Percentiles rank a stretch among this genome's conserved stretches.
phyloP scores from a whole-genome alignment of 2,113 vertebrate genomes.

The Vicugna pacos region DNA sequence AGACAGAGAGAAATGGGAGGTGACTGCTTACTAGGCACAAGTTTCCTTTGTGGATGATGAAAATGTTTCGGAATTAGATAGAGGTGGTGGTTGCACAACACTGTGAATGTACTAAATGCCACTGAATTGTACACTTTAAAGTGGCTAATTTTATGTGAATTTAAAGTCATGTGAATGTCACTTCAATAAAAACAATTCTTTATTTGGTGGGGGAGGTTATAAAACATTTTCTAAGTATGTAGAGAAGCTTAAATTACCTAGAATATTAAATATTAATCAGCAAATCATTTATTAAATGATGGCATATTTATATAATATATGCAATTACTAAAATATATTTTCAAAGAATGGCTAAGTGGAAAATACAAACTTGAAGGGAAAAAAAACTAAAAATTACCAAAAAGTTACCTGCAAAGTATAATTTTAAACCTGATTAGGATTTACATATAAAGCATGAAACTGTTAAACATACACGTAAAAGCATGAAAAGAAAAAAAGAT shows the following conservation, averaged over 20 bases:
- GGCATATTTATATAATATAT: neutral
- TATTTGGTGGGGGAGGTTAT: too few species aligned
- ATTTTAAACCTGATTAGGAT: slow-evolving; percentile 8
- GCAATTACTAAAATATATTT: neutral
- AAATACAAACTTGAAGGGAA: slow-evolving; percentile 27
- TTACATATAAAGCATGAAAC: neutral
- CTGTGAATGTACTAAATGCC: neutral
- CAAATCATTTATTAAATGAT: neutral
- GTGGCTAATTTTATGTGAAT: neutral
- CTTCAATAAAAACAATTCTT: neutral
- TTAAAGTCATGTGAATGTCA: neutral
- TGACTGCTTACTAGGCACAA: too few species aligned
- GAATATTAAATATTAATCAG: neutral
- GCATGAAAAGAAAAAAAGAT: neutral
- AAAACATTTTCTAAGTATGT: neutral
- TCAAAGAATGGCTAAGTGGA: slow-evolving; percentile 26
- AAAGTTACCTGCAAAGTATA: neutral
- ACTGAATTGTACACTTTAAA: neutral
- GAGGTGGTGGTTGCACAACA: neutral
- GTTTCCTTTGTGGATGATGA: neutral
- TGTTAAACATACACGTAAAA: neutral
- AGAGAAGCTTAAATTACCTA: neutral
- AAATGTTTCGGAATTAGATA: neutral
- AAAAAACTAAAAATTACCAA: neutral
- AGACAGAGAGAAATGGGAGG: neutral